These are phyloP conservation scores for Molorchus minor DNA, from an alignment of 2,888 invertebrate species.

Conservation along the genomic window DNA sequence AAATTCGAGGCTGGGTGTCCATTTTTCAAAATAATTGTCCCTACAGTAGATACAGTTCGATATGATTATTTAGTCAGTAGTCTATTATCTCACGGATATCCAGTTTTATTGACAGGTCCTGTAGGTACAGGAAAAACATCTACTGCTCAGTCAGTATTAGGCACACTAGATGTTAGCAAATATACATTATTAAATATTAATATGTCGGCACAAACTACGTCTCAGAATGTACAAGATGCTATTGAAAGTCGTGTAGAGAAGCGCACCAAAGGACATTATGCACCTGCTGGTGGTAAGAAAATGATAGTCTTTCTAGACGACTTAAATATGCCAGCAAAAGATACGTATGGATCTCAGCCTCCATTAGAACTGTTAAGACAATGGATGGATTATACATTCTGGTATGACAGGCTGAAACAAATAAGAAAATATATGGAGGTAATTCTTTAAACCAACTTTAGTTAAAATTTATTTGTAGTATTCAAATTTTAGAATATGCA, in stretches of 20 bases:
- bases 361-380: slow-evolving; percentile 85
- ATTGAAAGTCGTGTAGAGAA: slow-evolving; percentile 89
- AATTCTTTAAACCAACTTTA: slow-evolving; percentile 9
- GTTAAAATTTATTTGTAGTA: background rate
- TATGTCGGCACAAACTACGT: slow-evolving; percentile 89
- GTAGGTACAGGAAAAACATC: slow-evolving; percentile 91
- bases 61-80: slow-evolving; percentile 78
- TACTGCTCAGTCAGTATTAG: slow-evolving; percentile 75
- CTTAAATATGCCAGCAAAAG: slow-evolving; percentile 92
- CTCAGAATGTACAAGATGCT: slow-evolving; percentile 83
- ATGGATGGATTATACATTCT: slow-evolving; percentile 90
- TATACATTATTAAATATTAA: slow-evolving; percentile 79
- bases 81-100: slow-evolving; percentile 72
- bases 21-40: slow-evolving; percentile 86
- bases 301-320: slow-evolving; percentile 91
- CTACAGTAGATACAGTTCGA: slow-evolving; percentile 88
- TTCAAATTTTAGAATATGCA: slow-evolving; percentile 72
- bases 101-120: slow-evolving; percentile 82
- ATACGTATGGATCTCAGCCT: slow-evolving; percentile 88
- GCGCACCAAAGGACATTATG: slow-evolving; percentile 84
- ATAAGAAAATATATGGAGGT: slow-evolving; percentile 79
- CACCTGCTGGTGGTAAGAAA: slow-evolving; percentile 82
- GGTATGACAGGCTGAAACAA: slow-evolving; percentile 86
- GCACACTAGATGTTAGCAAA: slow-evolving; percentile 66
- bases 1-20: slow-evolving; percentile 75